Percentiles rank a stretch among this genome's conserved stretches.
phyloP scores from a whole-genome alignment of 2,888 invertebrate species.

The Acronicta psi region DNA sequence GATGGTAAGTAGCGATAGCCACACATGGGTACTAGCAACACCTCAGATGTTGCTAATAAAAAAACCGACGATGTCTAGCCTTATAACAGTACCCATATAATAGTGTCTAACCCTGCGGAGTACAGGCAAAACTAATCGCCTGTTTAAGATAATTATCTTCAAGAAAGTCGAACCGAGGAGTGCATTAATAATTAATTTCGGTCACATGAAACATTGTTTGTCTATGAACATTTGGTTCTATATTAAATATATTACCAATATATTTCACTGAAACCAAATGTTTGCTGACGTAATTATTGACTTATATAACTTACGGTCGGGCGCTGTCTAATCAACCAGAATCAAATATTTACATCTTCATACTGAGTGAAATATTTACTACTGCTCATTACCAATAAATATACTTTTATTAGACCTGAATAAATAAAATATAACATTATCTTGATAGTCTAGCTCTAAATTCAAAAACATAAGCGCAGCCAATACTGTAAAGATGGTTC shows the following conservation, averaged over 20 bases:
- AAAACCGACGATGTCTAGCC: no score
- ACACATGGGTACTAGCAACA: no score
- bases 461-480: slow-evolving; percentile 22
- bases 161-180: no score
- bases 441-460: slow-evolving; percentile 15
- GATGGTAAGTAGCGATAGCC: no score
- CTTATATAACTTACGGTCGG: slow-evolving; percentile 19
- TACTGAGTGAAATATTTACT: slow-evolving; percentile 21
- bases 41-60: no score
- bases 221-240: slow-evolving; percentile 1
- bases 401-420: slow-evolving; percentile 28
- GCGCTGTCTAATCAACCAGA: slow-evolving; percentile 27
- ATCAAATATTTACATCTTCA: slow-evolving; percentile 37
- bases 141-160: no score
- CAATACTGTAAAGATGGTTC: slow-evolving; percentile 45
- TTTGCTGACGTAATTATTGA: slow-evolving; percentile 26
- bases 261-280: slow-evolving; percentile 10
- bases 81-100: no score
- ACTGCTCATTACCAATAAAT: slow-evolving; percentile 29
- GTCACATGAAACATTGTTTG: neutral
- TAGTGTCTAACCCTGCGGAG: no score
- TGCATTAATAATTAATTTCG: no score
- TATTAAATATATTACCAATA: neutral
- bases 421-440: slow-evolving; percentile 26
- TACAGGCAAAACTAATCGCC: no score